phyloP scores from a whole-genome alignment of 2,888 invertebrate species.

The Thalpophila matura region DNA sequence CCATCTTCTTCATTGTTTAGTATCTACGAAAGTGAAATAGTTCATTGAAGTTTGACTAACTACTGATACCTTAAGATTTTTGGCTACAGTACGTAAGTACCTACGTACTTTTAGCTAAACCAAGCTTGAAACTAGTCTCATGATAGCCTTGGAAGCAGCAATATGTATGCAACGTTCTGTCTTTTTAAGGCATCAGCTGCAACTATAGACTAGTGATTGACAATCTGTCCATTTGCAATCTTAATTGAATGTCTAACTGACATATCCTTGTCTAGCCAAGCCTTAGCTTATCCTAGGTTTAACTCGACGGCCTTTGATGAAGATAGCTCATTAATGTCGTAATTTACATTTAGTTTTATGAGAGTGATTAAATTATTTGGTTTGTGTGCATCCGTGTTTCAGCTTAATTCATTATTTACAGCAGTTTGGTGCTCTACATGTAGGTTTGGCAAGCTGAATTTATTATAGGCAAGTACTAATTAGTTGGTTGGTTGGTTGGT shows the following conservation, averaged over 20 bases:
- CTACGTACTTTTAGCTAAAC: no score
- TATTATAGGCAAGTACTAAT: no score
- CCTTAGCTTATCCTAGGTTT: not conserved
- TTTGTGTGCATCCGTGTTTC: not conserved
- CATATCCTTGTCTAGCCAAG: slow-evolving; percentile 23
- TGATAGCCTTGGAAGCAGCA: not conserved
- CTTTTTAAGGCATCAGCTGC: not conserved
- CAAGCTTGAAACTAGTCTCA: not conserved
- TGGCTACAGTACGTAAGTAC: no score
- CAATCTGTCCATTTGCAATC: slow-evolving; percentile 37
- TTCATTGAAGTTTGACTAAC: no score
- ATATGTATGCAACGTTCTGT: slow-evolving; percentile 42
- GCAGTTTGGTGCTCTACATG: not conserved
- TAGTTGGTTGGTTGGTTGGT: no score
- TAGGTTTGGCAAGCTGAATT: no score
- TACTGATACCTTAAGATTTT: no score
- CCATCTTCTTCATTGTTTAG: no score
- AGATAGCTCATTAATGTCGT: not conserved
- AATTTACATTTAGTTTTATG: slow-evolving; percentile 34
- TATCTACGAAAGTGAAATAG: no score
- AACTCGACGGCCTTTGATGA: slow-evolving; percentile 10
- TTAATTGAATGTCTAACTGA: slow-evolving; percentile 37
- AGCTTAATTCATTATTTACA: not conserved
- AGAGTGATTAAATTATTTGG: not conserved
- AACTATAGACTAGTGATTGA: slow-evolving; percentile 43